Conservation (phyloP, 2,888 invertebrate species). For the Galerucella pusilla region DNA sequence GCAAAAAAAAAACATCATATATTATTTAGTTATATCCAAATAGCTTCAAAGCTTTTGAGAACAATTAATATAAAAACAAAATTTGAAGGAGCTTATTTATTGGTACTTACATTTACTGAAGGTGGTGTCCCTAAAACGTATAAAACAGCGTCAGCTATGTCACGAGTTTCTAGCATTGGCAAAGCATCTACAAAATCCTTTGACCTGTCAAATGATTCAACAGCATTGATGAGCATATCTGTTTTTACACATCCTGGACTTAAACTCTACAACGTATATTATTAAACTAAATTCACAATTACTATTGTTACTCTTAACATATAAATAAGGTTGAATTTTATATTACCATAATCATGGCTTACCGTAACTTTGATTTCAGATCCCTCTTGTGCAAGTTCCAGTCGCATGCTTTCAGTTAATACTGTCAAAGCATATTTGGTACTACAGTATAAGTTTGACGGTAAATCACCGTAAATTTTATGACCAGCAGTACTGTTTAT, state of each 20-base stretch:
- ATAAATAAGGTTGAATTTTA: background rate
- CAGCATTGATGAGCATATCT: background rate
- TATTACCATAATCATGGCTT: constrained; percentile 16
- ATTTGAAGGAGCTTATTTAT: background rate
- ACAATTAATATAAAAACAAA: too few species aligned
- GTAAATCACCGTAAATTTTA: background rate
- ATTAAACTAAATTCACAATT: background rate
- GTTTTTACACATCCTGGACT: background rate
- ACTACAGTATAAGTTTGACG: background rate
- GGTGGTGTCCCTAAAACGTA: background rate
- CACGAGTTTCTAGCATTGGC: background rate
- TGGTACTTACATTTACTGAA: too few species aligned
- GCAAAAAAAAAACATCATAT: too few species aligned
- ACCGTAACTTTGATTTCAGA: constrained; percentile 50
- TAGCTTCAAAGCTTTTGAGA: too few species aligned
- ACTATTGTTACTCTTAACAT: too few species aligned
- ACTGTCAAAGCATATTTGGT: constrained; percentile 47
- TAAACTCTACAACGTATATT: background rate
- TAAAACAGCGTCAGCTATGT: background rate
- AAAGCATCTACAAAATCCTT: background rate
- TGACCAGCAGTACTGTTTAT: constrained; percentile 27
- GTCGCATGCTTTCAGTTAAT: constrained; percentile 45
- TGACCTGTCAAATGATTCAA: background rate
- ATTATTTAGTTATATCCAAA: too few species aligned
- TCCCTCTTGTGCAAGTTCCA: constrained; percentile 41